Evolutionary conservation across 2,113 vertebrate species (phyloP).

Genomic region (Xenus cinereus): DNA sequence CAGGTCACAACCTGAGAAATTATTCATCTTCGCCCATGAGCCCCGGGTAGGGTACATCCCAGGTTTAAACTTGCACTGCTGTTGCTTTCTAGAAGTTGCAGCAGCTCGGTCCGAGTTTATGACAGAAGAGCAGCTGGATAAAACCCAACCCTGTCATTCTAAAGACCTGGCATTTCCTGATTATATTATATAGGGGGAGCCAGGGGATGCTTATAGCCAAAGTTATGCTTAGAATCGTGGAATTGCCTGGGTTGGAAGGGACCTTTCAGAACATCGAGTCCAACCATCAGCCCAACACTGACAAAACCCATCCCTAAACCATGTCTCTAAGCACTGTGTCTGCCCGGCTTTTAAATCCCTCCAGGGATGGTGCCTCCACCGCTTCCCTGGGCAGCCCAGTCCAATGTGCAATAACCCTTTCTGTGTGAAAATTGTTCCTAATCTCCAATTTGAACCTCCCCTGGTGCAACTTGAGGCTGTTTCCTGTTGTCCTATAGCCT

Average conservation of each 20-base stretch:
- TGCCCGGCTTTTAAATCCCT: no score
- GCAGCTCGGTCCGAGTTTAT: not conserved
- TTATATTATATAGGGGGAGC: not conserved
- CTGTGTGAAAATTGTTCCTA: no score
- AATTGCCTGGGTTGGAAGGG: no score
- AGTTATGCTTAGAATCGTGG: not conserved
- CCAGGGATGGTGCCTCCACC: no score
- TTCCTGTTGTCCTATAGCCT: no score
- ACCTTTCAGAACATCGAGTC: no score
- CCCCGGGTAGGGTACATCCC: accelerated
- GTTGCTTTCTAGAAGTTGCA: not conserved
- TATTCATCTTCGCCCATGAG: not conserved
- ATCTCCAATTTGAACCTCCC: no score
- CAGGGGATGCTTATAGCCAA: not conserved
- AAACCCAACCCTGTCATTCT: not conserved
- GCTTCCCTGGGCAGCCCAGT: no score
- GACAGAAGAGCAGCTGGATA: not conserved
- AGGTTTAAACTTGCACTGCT: not conserved
- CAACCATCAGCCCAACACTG: no score
- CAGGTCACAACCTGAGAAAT: not conserved
- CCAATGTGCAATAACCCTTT: not conserved
- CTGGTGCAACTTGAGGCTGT: no score
- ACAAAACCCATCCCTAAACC: no score
- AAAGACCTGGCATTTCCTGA: not conserved
- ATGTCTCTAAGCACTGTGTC: no score